A percentile compares a stretch with the other conserved stretches of the same genome.
Conservation (phyloP, 2,888 invertebrate genomes). For the Heliconius ethilla region DNA sequence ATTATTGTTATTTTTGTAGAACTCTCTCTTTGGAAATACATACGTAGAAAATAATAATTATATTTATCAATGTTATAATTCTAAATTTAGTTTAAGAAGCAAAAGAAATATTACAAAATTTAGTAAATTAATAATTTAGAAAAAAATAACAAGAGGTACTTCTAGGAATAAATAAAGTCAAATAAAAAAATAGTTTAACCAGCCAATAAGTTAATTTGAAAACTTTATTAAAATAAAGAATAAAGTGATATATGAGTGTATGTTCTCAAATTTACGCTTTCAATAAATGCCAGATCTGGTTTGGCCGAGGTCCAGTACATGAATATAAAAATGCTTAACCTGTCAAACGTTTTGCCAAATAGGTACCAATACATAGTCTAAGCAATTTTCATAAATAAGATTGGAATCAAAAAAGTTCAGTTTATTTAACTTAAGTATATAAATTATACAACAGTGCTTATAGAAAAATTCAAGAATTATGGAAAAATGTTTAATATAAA, state of each 20-base stretch:
- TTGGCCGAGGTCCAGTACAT: conserved; percentile 20
- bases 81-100: too few species aligned
- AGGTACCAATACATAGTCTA: conserved; percentile 40
- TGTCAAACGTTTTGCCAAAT: conserved; percentile 44
- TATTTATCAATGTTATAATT: neutral
- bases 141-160: neutral
- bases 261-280: conserved; percentile 21
- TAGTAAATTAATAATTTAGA: neutral
- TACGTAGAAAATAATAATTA: neutral
- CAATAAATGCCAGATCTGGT: conserved; percentile 13
- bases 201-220: neutral
- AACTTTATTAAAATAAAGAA: neutral
- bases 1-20: neutral
- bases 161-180: neutral
- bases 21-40: neutral
- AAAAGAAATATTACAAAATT: neutral
- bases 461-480: too few species aligned
- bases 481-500: too few species aligned
- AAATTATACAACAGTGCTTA: neutral
- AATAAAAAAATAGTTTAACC: neutral
- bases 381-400: conserved; percentile 38
- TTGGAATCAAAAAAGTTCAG: neutral
- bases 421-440: neutral
- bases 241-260: neutral
- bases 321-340: conserved; percentile 40